Percentiles rank a stretch among this genome's conserved stretches.
Conservation (phyloP, 2,888 invertebrate genomes). For the Drosophila birchii region DNA sequence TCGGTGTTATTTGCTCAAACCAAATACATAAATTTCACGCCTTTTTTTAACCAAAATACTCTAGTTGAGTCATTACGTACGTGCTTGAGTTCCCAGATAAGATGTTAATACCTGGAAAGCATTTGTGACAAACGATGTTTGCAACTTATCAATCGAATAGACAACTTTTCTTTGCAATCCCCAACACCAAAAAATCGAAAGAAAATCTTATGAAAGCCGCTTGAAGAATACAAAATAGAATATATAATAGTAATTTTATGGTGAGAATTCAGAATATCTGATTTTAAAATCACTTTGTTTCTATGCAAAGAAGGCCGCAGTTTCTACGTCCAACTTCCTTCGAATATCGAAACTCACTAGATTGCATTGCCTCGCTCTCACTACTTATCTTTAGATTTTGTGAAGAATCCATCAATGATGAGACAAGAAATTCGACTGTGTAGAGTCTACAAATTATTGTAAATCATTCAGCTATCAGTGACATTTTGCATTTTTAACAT, state of each 20-base stretch:
- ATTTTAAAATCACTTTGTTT: too few species aligned
- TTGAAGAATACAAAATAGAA: too few species aligned
- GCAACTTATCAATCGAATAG: background rate
- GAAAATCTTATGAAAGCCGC: too few species aligned
- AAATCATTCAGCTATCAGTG: background rate
- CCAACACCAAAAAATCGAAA: too few species aligned
- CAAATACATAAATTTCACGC: constrained; percentile 30
- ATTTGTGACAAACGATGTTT: constrained; percentile 2
- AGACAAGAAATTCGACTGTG: background rate
- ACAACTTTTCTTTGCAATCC: too few species aligned
- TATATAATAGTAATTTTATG: background rate
- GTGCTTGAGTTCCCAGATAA: background rate
- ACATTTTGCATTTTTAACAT: background rate
- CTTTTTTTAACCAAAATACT: constrained; percentile 22
- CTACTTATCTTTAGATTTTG: background rate
- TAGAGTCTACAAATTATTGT: background rate
- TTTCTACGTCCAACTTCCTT: background rate
- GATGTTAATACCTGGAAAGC: constrained; percentile 13
- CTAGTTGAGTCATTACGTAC: constrained; percentile 16
- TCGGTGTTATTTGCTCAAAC: constrained; percentile 30
- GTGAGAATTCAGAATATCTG: background rate
- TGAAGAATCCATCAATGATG: background rate
- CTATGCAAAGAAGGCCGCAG: too few species aligned
- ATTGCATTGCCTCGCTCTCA: background rate
- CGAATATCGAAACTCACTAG: background rate